Base-by-base conservation (phyloP, 2,113 vertebrate genomes). In the Oncorhynchus clarkii region DNA sequence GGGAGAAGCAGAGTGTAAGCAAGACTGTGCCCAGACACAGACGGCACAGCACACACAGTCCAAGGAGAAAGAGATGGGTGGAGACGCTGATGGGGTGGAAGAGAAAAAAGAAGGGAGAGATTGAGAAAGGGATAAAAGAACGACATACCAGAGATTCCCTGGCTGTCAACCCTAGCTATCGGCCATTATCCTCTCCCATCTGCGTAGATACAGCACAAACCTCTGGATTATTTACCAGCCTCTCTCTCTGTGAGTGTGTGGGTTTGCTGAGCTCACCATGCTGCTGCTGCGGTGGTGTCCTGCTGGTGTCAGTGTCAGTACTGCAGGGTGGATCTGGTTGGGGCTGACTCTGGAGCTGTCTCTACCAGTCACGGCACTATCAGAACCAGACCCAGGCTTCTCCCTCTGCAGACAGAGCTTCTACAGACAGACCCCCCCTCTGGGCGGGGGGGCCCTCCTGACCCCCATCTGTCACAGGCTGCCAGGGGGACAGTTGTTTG, bases 341-440 rank as follows among this genome's bases (percentile, higher is more conserved):
- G 78, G 78, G 80, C 81, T 84, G 27, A 76, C 78, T 86, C 81
- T 79, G 12, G 82, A 82, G 85, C 83, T 88, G 88, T 88, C 85
- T 72, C 79, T 73, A 51, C 48, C 87, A 83, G 87, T 85, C 75
- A 84, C 88, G 74, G 76, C 82, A 18, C 51, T 54, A 18, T 16
- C 51, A 26, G 79, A 48, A 73, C 81, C 82, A 0, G 84, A 88
- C 54, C 31, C 78, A 12, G 84, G 70, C 69, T 84, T 84, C 73
- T 79, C 72, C 67, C 74, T 70, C 67, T 94, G 93, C 75, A 73
- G 81, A 69, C 78, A 80, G 67, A 90, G 86, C 79, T 94, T 94
- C 88, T 90, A 91, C 88, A 88, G 70, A 81, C 89, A 87, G 85
- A 87, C 70, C 1, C 87, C 89, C 70, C 92, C 93, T 57, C 71